Evolutionary conservation across 2,888 invertebrate genomes (phyloP), one percentile per base, ranked within the genome.

Genomic region (Norana najaformis): DNA sequence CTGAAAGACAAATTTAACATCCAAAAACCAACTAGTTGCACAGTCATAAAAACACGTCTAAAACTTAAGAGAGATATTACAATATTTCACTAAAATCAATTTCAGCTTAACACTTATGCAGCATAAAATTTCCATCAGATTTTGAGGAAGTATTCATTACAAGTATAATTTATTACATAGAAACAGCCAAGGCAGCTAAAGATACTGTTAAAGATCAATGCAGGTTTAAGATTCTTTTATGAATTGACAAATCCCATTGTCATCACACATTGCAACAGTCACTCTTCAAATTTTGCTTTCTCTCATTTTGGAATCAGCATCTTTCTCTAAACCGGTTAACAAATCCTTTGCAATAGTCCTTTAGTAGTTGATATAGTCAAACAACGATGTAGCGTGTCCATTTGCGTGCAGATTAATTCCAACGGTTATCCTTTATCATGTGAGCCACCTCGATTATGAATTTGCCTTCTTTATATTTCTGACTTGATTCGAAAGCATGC

Each of bases 401-500:
- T 11, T n/a, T 6, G 69, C n/a, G 13, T n/a, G 8, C 37, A 23
- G 36, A 36, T 91, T 39, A 89, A 47, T 99, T 99, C 99, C 99
- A 99, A 93, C 99, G 99, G 96, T 99, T 99, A 96, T 99, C 99
- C 95, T 99, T 99, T 96, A 99, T 99, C 99, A 99, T 99, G 96
- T 99, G 99, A 93, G 99, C 99, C 95, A 99, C 96, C 96, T 99
- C 99, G 95, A 99, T 99, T 95, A 99, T 99, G 96, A 97, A 99
- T 96, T 99, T 99, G 94, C 99, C 99, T 96, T 99, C 99, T 96
- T 99, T 99, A 96, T 99, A 99, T 96, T 99, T 99, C 95, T 99
- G 99, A 96, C 99, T 99, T 93, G 99, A 98, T 96, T 99, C 99
- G 96, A 99, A 99, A 93, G 99, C 99, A 96, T 99, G 99, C 96